phyloP scores from a whole-genome alignment of 1,140 invertebrate species.

The Zaprionus taronus region DNA sequence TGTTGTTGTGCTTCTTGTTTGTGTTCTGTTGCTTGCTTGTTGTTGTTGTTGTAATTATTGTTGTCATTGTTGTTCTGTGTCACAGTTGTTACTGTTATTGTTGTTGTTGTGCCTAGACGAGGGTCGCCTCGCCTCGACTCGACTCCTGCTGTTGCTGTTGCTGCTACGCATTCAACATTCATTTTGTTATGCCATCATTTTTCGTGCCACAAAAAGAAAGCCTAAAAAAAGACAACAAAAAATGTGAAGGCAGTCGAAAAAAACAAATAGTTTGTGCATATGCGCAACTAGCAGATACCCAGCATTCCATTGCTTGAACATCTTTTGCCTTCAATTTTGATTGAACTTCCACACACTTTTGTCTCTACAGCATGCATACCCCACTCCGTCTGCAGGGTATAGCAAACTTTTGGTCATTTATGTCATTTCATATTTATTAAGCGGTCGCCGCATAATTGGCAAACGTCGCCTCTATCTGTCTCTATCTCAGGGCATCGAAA shows the following conservation, averaged over 20 bases:
- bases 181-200: constrained; percentile 23
- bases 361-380: background rate
- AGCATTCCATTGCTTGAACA: too few species aligned
- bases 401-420: constrained; percentile 62
- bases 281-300: background rate
- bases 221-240: constrained; percentile 6
- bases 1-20: constrained; percentile 1
- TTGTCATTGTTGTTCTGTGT: constrained; percentile 48
- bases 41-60: constrained; percentile 23
- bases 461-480: constrained; percentile 34
- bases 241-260: background rate
- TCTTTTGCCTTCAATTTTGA: too few species aligned
- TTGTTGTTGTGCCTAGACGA: constrained; percentile 62
- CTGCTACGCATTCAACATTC: constrained; percentile 44
- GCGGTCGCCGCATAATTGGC: constrained; percentile 75
- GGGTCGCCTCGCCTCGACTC: constrained; percentile 61
- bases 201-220: constrained; percentile 1
- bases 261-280: background rate
- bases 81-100: constrained; percentile 7
- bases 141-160: constrained; percentile 11
- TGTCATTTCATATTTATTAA: constrained; percentile 80
- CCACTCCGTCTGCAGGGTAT: background rate
- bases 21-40: background rate
- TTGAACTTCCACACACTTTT: too few species aligned
- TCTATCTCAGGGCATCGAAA: constrained; percentile 19